Percentiles rank a stretch among this genome's conserved stretches.
These are phyloP conservation scores for Diachrysia chrysitis DNA, from an alignment of 2,888 invertebrate genomes.

Conservation along the genomic window DNA sequence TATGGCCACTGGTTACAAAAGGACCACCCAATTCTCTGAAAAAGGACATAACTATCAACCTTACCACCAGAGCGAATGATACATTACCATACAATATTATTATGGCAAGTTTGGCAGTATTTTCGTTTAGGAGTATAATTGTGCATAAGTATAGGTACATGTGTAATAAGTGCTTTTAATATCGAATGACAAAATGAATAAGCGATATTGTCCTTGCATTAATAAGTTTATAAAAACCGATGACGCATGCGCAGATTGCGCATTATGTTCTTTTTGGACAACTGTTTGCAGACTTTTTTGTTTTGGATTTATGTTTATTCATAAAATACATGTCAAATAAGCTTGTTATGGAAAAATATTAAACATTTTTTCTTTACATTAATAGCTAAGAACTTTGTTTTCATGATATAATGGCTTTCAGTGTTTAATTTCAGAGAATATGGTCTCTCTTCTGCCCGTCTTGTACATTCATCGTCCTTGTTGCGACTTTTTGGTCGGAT, in stretches of 20 bases:
- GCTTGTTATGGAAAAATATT: too few species aligned
- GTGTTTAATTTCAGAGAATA: too few species aligned
- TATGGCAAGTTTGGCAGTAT: background rate
- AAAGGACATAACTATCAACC: constrained; percentile 3
- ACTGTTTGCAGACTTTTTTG: background rate
- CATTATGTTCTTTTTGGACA: background rate
- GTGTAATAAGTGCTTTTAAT: background rate
- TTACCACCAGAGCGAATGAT: background rate
- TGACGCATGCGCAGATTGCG: constrained; percentile 14
- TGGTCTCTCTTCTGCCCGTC: too few species aligned
- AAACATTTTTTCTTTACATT: too few species aligned
- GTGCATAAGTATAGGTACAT: background rate
- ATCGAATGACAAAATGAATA: constrained; percentile 4
- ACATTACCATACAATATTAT: constrained; percentile 1
- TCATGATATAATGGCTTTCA: too few species aligned
- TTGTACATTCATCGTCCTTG: too few species aligned
- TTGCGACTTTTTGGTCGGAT: too few species aligned
- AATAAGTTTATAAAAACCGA: constrained; percentile 6
- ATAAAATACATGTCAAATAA: too few species aligned
- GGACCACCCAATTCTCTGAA: background rate
- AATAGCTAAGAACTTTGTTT: too few species aligned
- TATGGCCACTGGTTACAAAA: background rate
- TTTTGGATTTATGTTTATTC: background rate
- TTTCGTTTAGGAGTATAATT: constrained; percentile 2
- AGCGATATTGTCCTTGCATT: constrained; percentile 3